phyloP scores from a whole-genome alignment of 2,797 vertebrate species.

The Lepus oiostolus region DNA sequence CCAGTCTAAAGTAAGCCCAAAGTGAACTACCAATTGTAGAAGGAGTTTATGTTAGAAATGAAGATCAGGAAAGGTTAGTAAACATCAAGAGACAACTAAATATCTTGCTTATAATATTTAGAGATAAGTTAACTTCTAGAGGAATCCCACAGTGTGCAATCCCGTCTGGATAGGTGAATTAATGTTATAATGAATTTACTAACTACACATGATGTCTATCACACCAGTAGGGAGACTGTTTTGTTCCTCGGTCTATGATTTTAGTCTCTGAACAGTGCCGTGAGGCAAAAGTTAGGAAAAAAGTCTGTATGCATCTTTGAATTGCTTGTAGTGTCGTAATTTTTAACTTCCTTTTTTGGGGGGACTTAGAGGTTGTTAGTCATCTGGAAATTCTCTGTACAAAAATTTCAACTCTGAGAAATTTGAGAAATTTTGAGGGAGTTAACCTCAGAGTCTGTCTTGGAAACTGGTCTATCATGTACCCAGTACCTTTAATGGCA shows the following conservation, averaged over 20 bases:
- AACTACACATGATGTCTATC: conserved; percentile 44
- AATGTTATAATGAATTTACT: conserved; percentile 65
- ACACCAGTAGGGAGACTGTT: neutral
- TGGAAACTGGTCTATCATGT: conserved; percentile 66
- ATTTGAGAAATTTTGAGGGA: conserved; percentile 60
- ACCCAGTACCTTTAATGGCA: neutral
- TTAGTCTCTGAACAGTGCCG: neutral
- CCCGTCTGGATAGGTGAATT: conserved; percentile 69
- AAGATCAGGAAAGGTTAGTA: conserved; percentile 74
- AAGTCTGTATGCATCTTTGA: neutral
- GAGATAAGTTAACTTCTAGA: conserved; percentile 50
- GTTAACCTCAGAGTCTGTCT: conserved; percentile 60
- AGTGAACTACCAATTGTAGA: conserved; percentile 63
- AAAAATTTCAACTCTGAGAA: conserved; percentile 62
- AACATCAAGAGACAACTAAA: conserved; percentile 73
- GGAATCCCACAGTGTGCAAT: conserved; percentile 61
- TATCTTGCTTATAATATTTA: conserved; percentile 71
- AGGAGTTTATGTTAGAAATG: conserved; percentile 76
- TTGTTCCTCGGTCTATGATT: neutral
- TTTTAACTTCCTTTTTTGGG: conserved; percentile 33
- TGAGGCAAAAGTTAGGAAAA: neutral
- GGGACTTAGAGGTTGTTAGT: conserved; percentile 48
- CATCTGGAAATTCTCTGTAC: conserved; percentile 27
- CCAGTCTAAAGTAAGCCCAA: conserved; percentile 55
- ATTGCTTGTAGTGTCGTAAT: conserved; percentile 22